A percentile compares a stretch with the other conserved stretches of the same genome.
Evolutionary conservation across 37 sponge, comb jelly and placozoan species (phyloP).

Genomic region (Aphrocallistes beatrix): DNA sequence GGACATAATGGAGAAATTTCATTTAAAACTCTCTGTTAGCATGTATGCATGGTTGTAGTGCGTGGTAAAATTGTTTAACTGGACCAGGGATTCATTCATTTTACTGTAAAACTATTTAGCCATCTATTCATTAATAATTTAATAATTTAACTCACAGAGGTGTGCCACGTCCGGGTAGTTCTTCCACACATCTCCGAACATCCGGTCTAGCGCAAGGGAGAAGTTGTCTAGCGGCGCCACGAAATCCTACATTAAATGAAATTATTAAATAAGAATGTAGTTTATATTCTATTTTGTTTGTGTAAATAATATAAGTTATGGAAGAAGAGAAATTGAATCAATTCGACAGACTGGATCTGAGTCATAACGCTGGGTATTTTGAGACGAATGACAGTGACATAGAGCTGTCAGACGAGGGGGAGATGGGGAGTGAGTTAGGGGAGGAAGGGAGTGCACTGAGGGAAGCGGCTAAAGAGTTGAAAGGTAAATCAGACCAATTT

Average conservation of each 20-base stretch:
- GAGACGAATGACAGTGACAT: conserved; percentile 63
- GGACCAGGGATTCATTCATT: no score
- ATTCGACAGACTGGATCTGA: conserved; percentile 27
- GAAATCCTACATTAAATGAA: not conserved
- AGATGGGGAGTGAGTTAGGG: not conserved
- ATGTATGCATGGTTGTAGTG: no score
- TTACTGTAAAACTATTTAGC: no score
- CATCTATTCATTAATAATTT: no score
- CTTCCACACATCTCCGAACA: conserved; percentile 12
- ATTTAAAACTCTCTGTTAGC: no score
- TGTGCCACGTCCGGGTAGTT: not conserved
- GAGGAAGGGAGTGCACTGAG: no score
- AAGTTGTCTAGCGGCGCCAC: not conserved
- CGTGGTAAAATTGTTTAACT: no score
- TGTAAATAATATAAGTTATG: not conserved
- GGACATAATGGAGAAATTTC: no score
- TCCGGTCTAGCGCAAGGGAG: not conserved
- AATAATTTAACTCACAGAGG: not conserved
- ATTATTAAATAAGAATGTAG: not conserved
- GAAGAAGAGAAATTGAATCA: not conserved
- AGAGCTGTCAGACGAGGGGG: conserved; percentile 51
- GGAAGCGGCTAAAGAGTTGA: not conserved
- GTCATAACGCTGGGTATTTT: conserved; percentile 58
- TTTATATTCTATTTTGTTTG: not conserved
- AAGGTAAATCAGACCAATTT: not conserved